A percentile compares a stretch with the other conserved stretches of the same genome.
These are phyloP conservation scores for Sebastes nivosus DNA, from an alignment of 2,797 vertebrate species.

Conservation along the genomic window DNA sequence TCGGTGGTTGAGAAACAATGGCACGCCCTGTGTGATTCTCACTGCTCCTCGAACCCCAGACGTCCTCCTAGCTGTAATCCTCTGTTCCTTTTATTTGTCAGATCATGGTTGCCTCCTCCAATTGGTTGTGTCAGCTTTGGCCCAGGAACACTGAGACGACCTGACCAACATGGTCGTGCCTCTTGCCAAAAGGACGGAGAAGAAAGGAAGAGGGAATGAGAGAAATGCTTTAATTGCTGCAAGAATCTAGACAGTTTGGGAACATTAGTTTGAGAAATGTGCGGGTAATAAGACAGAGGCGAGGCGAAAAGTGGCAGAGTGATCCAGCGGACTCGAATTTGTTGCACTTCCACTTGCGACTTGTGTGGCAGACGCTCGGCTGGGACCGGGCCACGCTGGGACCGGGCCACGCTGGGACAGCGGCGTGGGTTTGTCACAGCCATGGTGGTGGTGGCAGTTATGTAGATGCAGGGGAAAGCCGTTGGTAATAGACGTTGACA, in stretches of 20 bases:
- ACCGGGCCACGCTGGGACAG: slow-evolving; percentile 51
- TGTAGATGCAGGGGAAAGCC: slow-evolving; percentile 50
- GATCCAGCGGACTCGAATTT: slow-evolving; percentile 60
- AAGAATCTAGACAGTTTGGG: slow-evolving; percentile 77
- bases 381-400: slow-evolving; percentile 40
- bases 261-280: slow-evolving; percentile 76
- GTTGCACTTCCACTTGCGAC: slow-evolving; percentile 58
- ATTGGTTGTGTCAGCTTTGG: slow-evolving; percentile 82
- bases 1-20: slow-evolving; percentile 82
- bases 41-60: slow-evolving; percentile 73
- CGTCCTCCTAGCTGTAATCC: slow-evolving; percentile 74
- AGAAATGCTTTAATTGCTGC: slow-evolving; percentile 82
- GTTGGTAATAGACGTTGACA: slow-evolving; percentile 73
- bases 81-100: slow-evolving; percentile 78
- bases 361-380: slow-evolving; percentile 68
- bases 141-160: slow-evolving; percentile 68
- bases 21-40: slow-evolving; percentile 80
- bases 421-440: slow-evolving; percentile 54
- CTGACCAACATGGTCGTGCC: slow-evolving; percentile 78
- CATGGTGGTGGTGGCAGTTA: slow-evolving; percentile 51
- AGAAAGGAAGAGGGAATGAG: slow-evolving; percentile 72
- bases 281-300: slow-evolving; percentile 68
- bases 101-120: slow-evolving; percentile 75
- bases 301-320: slow-evolving; percentile 53
- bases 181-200: slow-evolving; percentile 74